Evolutionary conservation across 2,888 invertebrate genomes (phyloP), one percentile per base, ranked within the genome.

Genomic region (Lasiommata megera): DNA sequence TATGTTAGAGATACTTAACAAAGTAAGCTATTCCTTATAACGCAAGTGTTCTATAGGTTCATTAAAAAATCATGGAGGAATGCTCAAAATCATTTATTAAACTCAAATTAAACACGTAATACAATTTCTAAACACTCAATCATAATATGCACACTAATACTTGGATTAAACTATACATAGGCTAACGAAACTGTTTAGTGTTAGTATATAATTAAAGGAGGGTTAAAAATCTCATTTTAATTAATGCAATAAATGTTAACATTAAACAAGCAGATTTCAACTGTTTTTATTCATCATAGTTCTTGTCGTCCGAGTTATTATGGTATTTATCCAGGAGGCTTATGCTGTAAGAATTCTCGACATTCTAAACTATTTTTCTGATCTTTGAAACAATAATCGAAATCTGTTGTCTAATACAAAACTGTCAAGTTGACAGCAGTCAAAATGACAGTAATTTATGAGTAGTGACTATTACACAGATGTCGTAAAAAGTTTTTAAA

Each of bases 81-180:
- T 46, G 46, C 46, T 46, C 31, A 9, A 46, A 46, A 16, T 31
- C 18, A 51, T 41, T 53, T 28, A 54, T 46, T 54, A 1, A 28
- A 44, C 37, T 54, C 28, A 54, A 16, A 46, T 46, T 17, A 37
- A 47, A 23, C 44, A 23, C 28, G 17, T 12, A 31, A 46, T 46
- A 31, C 44, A 11, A 16, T 1, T 9, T 16, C 14, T 7, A 16
- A 29, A 31, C 11, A 31, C 29, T 46, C 18, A 41, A 11, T 0
- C n/a, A 41, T 18, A 23, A 23, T 23, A 23, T 40, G 7, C 23
- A 43, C n/a, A 3, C 23, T 12, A 38, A 14, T 12, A 14, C 11
- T 31, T 9, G 11, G 1, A 6, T 11, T 18, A 41, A 41, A 41
- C 23, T n/a, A 17, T 18, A 40, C 18, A 40, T 18, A 17, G 23